Evolutionary conservation across 2,888 invertebrate genomes (phyloP), one percentile per base, ranked within the genome.

Genomic region (Pristionchus maxplancki): DNA sequence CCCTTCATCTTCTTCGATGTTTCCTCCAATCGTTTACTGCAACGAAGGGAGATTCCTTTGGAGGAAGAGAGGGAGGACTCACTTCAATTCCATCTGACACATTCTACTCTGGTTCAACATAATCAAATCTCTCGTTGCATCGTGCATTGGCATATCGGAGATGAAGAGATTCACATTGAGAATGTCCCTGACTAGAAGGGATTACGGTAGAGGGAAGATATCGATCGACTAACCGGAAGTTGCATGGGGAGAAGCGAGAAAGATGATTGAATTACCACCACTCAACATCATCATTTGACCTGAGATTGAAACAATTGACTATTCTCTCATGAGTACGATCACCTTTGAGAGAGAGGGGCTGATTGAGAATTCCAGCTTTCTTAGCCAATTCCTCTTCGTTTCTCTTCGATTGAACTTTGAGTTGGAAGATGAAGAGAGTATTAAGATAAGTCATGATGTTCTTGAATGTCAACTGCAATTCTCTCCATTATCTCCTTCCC

Each of bases 131-230:
- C 94, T 74, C 1, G 93, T 94, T 3, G 93, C 93, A 82, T 94
- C 94, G 89, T 94, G 93, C 89, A 92, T 91, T 78, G 93, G 93
- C 92, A 94, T 93, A 87, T 94, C 94, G n/a, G 91, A 92, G 48
- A 94, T 90, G 90, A 90, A 94, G 24, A 94, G 86, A 64, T 94
- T 94, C 53, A 91, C 88, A 37, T 94, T 91, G 37, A 93, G 89
- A 53, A 94, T 91, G 67, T 92, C 93, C 5, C 92, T 90, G 34
- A 93, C 91, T 87, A 34, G 34, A 24, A 89, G 88, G 84, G n/a
- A 74, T 3, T 74, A 74, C 74, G 24, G 74, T 78, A 89, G 81
- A 24, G 34, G 53, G 78, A 13, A n/a, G 64, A n/a, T 74, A 74
- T 74, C 74, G 74, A 74, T 74, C 11, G 34, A 74, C 24, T 40